A percentile compares a stretch with the other conserved stretches of the same genome.
phyloP scores from a whole-genome alignment of 2,113 vertebrate genomes.

The Catharus bicknelli region DNA sequence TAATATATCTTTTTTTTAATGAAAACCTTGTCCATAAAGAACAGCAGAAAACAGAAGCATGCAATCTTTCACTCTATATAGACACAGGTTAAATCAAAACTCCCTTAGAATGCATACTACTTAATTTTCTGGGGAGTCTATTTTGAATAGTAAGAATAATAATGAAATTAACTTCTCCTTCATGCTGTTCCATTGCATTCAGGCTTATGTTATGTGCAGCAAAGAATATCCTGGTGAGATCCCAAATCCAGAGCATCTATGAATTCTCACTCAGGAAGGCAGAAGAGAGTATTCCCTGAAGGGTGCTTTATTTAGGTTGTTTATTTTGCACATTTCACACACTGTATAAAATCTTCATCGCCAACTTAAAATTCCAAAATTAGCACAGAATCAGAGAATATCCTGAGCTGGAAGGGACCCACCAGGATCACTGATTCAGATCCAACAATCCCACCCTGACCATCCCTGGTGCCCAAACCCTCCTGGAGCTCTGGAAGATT shows the following conservation, averaged over 20 bases:
- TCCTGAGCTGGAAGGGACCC: neutral
- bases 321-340: slow-evolving; percentile 1
- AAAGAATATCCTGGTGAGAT: neutral
- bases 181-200: neutral
- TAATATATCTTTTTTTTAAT: neutral
- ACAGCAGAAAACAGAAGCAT: neutral
- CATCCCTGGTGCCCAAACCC: neutral
- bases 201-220: neutral
- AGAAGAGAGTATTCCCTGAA: neutral
- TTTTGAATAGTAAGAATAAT: neutral
- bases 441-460: neutral
- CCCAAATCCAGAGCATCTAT: neutral
- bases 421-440: neutral
- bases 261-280: neutral
- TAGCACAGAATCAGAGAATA: neutral
- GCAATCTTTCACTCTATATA: neutral
- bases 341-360: neutral
- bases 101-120: neutral
- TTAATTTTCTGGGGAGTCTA: neutral
- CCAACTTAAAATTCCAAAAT: neutral
- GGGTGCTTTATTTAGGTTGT: neutral
- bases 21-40: slow-evolving; percentile 40
- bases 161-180: neutral
- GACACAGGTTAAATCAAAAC: neutral
- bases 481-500: neutral